Evolutionary conservation across 2,888 invertebrate species (phyloP).

Genomic region (Phania funesta): DNA sequence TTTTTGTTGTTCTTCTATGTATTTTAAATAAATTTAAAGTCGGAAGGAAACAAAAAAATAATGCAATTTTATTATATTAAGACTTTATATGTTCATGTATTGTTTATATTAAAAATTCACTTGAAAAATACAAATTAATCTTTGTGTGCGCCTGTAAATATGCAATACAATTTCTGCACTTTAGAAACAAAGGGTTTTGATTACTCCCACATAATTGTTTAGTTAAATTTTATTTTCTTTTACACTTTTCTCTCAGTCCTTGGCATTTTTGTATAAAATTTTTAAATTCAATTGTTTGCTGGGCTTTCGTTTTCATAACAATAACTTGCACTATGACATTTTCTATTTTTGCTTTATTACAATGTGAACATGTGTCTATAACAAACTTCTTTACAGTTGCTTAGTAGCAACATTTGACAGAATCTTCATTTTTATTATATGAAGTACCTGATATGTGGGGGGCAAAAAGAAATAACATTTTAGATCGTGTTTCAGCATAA

Average conservation of each 20-base stretch:
- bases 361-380: background rate
- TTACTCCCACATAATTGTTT: background rate
- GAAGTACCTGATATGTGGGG: slow-evolving; percentile 5
- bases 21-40: no score
- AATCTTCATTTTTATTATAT: background rate
- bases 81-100: no score
- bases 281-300: background rate
- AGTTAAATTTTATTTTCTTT: background rate
- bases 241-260: background rate
- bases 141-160: background rate
- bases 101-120: no score
- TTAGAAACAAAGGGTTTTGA: background rate
- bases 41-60: no score
- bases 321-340: background rate
- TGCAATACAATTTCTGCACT: background rate
- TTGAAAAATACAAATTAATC: no score
- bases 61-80: no score
- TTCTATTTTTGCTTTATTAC: background rate
- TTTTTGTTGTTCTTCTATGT: background rate
- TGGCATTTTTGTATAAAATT: background rate
- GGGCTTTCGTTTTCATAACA: background rate
- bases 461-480: slow-evolving; percentile 20
- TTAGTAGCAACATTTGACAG: background rate
- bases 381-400: background rate
- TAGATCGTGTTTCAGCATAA: slow-evolving; percentile 59